Evolutionary conservation across 2,888 invertebrate species (phyloP).

Genomic region (Conus canariensis): DNA sequence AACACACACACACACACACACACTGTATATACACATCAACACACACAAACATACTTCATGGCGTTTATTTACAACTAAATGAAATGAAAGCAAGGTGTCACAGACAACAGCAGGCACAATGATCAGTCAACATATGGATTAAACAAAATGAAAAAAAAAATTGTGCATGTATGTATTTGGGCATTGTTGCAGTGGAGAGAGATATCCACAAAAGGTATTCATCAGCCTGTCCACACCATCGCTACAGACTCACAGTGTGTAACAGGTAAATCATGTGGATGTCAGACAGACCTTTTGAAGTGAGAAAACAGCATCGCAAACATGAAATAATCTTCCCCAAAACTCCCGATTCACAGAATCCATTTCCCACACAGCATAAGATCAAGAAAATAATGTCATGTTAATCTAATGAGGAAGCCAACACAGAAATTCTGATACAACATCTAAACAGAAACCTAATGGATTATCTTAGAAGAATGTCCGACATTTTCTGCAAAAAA

Average conservation of each 20-base stretch:
- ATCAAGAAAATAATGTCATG: too few relatives aligned
- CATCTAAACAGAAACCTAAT: too few relatives aligned
- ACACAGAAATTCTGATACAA: too few relatives aligned
- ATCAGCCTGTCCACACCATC: too few relatives aligned
- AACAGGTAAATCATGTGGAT: too few relatives aligned
- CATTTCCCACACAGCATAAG: background rate
- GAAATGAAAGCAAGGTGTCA: background rate
- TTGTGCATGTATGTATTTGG: too few relatives aligned
- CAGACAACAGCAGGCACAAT: background rate
- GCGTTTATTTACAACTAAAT: constrained; percentile 17
- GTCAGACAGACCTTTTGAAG: too few relatives aligned
- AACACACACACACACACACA: background rate
- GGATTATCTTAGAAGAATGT: too few relatives aligned
- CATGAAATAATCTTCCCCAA: too few relatives aligned
- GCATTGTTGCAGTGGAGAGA: background rate
- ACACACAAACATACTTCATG: constrained; percentile 2
- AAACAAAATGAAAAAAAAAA: background rate
- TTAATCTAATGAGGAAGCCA: too few relatives aligned
- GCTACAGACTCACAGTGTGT: too few relatives aligned
- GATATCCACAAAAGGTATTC: background rate
- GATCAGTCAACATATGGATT: background rate
- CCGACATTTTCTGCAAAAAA: background rate
- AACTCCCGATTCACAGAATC: background rate
- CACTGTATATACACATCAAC: background rate
- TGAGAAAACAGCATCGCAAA: too few relatives aligned